Percentiles rank a stretch among this genome's conserved stretches.
These are phyloP conservation scores for Campaea margaritaria DNA, from an alignment of 2,888 invertebrate species.

Conservation along the genomic window DNA sequence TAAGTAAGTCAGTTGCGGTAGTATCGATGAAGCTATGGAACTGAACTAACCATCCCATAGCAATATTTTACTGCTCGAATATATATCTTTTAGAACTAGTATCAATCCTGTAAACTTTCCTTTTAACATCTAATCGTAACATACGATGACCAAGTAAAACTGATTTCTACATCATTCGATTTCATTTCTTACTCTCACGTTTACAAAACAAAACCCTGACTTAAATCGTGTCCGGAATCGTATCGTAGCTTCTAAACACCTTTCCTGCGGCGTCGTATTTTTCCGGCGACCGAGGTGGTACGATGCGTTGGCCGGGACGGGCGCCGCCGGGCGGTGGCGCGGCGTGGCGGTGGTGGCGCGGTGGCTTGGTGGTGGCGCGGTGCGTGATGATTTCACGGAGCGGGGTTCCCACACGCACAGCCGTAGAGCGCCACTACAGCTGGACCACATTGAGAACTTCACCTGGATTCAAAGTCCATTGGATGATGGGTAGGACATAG, in stretches of 20 bases:
- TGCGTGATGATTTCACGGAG: conserved; percentile 53
- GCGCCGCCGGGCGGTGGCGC: conserved; percentile 22
- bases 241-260: conserved; percentile 33
- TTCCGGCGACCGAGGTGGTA: conserved; percentile 31
- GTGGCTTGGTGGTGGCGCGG: conserved; percentile 19
- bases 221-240: conserved; percentile 11
- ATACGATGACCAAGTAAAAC: too few species aligned
- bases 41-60: too few species aligned
- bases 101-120: too few species aligned
- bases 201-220: neutral
- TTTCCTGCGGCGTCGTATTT: conserved; percentile 35
- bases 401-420: conserved; percentile 56
- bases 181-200: neutral
- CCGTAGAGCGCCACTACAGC: conserved; percentile 7
- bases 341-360: conserved; percentile 25
- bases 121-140: too few species aligned
- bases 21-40: too few species aligned
- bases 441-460: neutral
- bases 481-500: too few species aligned
- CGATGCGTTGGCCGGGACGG: conserved; percentile 16
- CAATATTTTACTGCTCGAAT: too few species aligned
- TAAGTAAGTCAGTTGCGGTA: too few species aligned
- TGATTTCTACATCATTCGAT: too few species aligned
- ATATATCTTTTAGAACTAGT: too few species aligned
- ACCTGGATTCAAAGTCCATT: too few species aligned